Conservation (phyloP, 2,888 invertebrate genomes). For the Phyllotreta cruciferae region DNA sequence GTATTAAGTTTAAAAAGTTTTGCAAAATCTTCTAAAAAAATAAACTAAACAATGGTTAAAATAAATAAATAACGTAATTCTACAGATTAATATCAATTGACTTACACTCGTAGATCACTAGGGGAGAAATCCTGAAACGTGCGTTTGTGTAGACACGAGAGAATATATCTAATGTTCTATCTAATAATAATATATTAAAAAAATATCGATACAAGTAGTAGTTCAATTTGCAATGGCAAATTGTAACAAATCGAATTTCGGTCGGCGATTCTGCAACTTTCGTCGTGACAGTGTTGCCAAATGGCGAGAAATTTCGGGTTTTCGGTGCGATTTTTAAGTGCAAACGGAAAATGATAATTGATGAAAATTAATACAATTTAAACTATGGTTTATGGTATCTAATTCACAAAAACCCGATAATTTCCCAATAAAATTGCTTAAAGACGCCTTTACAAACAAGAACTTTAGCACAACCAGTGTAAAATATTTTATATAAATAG, state of each 20-base stretch:
- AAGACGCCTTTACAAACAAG: not conserved
- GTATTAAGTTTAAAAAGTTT: too few relatives aligned
- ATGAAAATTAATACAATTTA: too few relatives aligned
- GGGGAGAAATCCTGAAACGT: conserved; percentile 42
- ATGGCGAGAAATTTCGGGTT: not conserved
- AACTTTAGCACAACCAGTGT: too few relatives aligned
- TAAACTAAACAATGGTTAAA: conserved; percentile 3
- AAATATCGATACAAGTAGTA: conserved; percentile 21
- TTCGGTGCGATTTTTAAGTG: too few relatives aligned
- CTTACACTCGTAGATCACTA: conserved; percentile 49
- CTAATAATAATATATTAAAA: conserved; percentile 41
- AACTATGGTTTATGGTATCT: too few relatives aligned
- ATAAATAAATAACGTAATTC: conserved; percentile 40
- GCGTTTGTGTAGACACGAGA: too few relatives aligned
- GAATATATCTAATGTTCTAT: conserved; percentile 44
- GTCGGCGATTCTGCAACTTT: not conserved
- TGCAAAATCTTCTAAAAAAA: too few relatives aligned
- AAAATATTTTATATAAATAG: too few relatives aligned
- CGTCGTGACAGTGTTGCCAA: not conserved
- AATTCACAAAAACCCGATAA: too few relatives aligned
- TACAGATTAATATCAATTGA: conserved; percentile 48
- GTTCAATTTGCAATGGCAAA: conserved; percentile 10
- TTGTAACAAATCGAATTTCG: conserved; percentile 29
- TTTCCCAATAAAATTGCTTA: not conserved
- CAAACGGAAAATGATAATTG: too few relatives aligned